Evolutionary conservation across 2,797 vertebrate genomes (phyloP).

Genomic region (Hippopotamyrus pictus): DNA sequence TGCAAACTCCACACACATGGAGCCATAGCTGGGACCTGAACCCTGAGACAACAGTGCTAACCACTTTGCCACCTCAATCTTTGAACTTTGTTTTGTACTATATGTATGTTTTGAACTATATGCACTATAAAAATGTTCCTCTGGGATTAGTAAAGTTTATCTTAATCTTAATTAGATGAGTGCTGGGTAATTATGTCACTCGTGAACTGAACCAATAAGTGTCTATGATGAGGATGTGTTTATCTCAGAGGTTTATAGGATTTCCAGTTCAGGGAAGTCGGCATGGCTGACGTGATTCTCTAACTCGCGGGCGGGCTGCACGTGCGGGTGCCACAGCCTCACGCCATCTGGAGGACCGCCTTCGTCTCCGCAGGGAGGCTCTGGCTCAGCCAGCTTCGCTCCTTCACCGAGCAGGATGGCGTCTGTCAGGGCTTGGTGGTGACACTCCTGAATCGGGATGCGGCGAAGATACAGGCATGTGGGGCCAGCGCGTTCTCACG

Average conservation of each 20-base stretch:
- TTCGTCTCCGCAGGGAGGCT: background rate
- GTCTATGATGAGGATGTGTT: background rate
- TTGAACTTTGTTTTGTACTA: background rate
- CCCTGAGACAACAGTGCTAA: background rate
- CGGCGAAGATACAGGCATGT: background rate
- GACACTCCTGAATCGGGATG: background rate
- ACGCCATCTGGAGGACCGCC: background rate
- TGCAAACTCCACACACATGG: background rate
- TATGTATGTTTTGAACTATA: background rate
- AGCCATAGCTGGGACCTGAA: background rate
- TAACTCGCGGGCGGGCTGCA: background rate
- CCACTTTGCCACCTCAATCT: background rate
- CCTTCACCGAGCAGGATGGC: background rate
- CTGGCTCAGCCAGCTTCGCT: background rate
- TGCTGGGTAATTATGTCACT: background rate
- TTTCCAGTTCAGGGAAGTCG: background rate
- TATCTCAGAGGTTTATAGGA: background rate
- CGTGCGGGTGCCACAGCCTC: background rate
- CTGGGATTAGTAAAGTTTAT: background rate
- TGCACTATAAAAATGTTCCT: background rate
- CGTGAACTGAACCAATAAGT: background rate
- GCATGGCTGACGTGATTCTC: background rate
- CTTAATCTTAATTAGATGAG: background rate
- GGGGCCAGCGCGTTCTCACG: background rate
- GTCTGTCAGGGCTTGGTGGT: background rate